phyloP scores from a whole-genome alignment of 2,113 vertebrate species.

The Bungarus multicinctus region DNA sequence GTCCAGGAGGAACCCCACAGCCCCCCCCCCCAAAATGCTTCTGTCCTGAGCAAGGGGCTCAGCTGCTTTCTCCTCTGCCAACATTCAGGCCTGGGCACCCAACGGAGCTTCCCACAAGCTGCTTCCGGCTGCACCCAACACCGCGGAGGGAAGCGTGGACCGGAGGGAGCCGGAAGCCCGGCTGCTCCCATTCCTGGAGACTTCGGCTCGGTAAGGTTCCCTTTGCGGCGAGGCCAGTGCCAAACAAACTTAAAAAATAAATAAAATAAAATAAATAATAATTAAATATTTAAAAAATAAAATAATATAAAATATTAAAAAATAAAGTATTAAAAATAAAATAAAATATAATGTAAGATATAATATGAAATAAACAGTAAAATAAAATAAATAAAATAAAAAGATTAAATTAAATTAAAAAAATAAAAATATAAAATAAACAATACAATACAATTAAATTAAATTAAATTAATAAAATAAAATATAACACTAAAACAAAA shows the following conservation, averaged over 20 bases:
- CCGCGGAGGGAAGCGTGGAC: neutral
- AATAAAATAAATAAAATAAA: too few relatives aligned
- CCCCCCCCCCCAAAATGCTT: neutral
- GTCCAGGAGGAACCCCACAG: neutral
- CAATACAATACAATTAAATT: too few relatives aligned
- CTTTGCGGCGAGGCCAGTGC: neutral
- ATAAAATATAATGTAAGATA: too few relatives aligned
- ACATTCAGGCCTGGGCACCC: neutral
- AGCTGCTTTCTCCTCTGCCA: neutral
- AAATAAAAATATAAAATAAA: too few relatives aligned
- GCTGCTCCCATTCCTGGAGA: neutral
- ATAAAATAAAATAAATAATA: neutral
- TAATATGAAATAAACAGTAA: too few relatives aligned
- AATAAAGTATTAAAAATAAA: too few relatives aligned
- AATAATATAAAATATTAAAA: too few relatives aligned
- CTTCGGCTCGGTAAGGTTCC: constrained; percentile 28
- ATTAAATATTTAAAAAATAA: too few relatives aligned
- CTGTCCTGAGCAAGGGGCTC: neutral
- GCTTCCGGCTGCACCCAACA: neutral
- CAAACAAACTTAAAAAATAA: neutral
- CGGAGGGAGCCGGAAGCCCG: accelerated
- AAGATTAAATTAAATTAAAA: too few relatives aligned
- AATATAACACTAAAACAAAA: too few relatives aligned
- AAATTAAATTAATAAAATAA: too few relatives aligned
- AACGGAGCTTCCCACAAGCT: accelerated